A percentile compares a stretch with the other conserved stretches of the same genome.
Evolutionary conservation across 2,113 vertebrate genomes (phyloP).

Genomic region (Antechinus stuartii): DNA sequence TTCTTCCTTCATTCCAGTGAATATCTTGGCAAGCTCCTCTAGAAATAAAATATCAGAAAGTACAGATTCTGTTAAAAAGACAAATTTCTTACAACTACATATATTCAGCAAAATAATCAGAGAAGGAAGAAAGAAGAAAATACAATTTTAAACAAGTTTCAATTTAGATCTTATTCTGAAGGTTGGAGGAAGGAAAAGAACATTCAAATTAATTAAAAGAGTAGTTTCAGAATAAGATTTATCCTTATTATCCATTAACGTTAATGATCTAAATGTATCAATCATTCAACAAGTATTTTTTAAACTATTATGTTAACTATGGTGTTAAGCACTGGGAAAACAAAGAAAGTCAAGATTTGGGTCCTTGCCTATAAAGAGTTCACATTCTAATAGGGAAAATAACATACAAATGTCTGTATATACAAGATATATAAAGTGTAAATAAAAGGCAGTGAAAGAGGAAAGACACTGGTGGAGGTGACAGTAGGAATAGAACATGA

Average conservation of each 20-base stretch:
- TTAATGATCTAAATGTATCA: background rate
- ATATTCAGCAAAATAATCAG: slow-evolving; percentile 24
- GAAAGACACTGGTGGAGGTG: background rate
- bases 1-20: slow-evolving; percentile 5
- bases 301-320: background rate
- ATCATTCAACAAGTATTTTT: background rate
- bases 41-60: slow-evolving; percentile 38
- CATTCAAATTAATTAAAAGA: background rate
- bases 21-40: slow-evolving; percentile 46
- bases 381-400: background rate
- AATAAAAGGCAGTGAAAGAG: background rate
- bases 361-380: background rate
- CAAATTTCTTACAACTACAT: slow-evolving; percentile 23
- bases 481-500: background rate
- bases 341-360: background rate
- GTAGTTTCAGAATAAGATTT: background rate
- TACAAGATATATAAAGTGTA: background rate
- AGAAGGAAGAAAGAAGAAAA: slow-evolving; percentile 19
- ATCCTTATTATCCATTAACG: background rate
- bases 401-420: background rate
- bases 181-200: background rate
- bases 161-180: background rate
- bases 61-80: slow-evolving; percentile 32
- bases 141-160: background rate
- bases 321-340: background rate